Base-by-base conservation (phyloP, 1,140 invertebrate species). In the Tetranychus cinnabarinus region DNA sequence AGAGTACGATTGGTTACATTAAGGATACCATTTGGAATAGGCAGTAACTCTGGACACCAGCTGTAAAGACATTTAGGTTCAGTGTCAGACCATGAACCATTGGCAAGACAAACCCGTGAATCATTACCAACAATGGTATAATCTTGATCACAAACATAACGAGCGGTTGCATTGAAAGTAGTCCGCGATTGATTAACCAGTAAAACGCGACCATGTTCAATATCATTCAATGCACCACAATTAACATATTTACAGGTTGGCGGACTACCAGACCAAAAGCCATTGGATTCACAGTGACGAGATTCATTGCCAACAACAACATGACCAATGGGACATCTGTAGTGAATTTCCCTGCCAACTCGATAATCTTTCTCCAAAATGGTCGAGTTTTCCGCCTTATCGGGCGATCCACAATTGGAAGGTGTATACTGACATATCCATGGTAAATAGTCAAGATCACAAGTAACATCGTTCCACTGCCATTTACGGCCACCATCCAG, bases 391-490 rank as follows among this genome's bases (percentile, higher is more conserved):
- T 84, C 77, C 34, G 79, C 74, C 67, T 85, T 83, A 67, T 91
- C 86, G 0, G 87, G 86, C 71, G 83, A 88, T 13, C 87, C 87
- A 69, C 87, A 92, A 1, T 79, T 78, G 2, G 82, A 78, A 6
- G 87, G 86, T 63, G 78, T 63, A 63, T 71, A 86, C 73, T 89
- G 85, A 71, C 88, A 92, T 68, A 92, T 87, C 81, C 87, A 92
- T 69, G 87, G 85, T 37, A 91, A 73, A 72, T 90, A 67, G 42
- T 70, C 67, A 13, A 92, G 77, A 71, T 89, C 88, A 70, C 88
- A 93, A 33, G 86, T 87, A 35, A 93, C 87, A 74, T 93, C 88
- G 71, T 93, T 93, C 88, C 88, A 93, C 0, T 84, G 74, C 88
- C 88, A 92, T 50, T 81, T 80, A 59, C 85, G 77, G 0, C 84